A percentile compares a stretch with the other conserved stretches of the same genome.
phyloP scores from a whole-genome alignment of 30 jellyfish, hydroid and myxozoan genomes.

The Mastigias papua region DNA sequence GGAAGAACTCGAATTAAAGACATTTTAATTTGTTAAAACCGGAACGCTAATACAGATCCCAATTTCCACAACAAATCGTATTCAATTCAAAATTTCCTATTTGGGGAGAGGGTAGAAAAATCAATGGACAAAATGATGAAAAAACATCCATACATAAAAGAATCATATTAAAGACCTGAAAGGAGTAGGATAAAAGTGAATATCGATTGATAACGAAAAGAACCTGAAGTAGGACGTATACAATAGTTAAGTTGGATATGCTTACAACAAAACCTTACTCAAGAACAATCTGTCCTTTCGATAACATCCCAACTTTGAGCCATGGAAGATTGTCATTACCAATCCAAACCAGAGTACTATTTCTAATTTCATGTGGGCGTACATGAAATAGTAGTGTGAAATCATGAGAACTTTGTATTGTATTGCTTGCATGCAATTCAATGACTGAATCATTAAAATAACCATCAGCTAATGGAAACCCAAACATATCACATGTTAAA shows the following conservation, averaged over 20 bases:
- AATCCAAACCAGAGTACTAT: background rate
- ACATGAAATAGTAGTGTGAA: slow-evolving; percentile 40
- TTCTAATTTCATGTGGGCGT: background rate
- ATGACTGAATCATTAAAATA: slow-evolving; percentile 26
- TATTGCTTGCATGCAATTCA: background rate
- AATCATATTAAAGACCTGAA: too few relatives aligned
- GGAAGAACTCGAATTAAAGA: too few relatives aligned
- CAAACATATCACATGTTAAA: slow-evolving; percentile 21
- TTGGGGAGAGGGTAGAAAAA: too few relatives aligned
- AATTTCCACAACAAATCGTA: too few relatives aligned
- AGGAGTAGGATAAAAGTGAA: too few relatives aligned
- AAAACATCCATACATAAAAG: too few relatives aligned
- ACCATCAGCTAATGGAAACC: slow-evolving; percentile 42
- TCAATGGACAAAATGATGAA: too few relatives aligned
- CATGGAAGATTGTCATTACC: background rate
- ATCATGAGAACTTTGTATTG: background rate
- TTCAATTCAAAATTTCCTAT: too few relatives aligned
- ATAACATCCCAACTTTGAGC: background rate
- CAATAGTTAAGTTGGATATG: background rate
- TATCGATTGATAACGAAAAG: too few relatives aligned
- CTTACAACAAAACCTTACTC: background rate
- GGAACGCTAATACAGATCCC: too few relatives aligned
- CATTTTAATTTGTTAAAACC: too few relatives aligned
- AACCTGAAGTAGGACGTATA: too few relatives aligned
- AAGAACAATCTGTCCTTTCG: background rate